A percentile compares a stretch with the other conserved stretches of the same genome.
Conservation (phyloP, 1,140 invertebrate species). For the Drosophila pandora region DNA sequence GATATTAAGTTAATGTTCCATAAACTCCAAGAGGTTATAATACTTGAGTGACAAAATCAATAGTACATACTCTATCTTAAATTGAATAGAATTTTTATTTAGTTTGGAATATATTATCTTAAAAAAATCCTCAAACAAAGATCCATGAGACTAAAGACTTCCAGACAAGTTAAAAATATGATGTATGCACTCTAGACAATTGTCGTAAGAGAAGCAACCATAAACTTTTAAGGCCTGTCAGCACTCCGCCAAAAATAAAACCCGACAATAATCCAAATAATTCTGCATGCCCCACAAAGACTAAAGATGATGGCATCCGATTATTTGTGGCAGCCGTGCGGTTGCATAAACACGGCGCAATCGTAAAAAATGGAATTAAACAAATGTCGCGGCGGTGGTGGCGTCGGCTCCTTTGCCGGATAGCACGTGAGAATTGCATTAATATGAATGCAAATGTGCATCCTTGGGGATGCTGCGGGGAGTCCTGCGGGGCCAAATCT, state of each 20-base stretch:
- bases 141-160: conserved; percentile 7
- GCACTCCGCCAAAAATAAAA: conserved; percentile 63
- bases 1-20: too few relatives aligned
- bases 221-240: conserved; percentile 71
- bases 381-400: conserved; percentile 58
- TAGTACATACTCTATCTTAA: too few relatives aligned
- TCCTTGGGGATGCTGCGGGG: not conserved
- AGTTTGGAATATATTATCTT: not conserved
- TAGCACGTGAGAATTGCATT: conserved; percentile 83
- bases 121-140: conserved; percentile 17
- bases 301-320: conserved; percentile 70
- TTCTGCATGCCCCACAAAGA: conserved; percentile 35
- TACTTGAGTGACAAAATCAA: too few relatives aligned
- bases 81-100: not conserved
- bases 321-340: conserved; percentile 63
- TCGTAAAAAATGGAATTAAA: conserved; percentile 78
- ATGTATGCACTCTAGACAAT: conserved; percentile 33
- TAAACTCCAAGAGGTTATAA: too few relatives aligned
- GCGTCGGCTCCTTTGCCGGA: conserved; percentile 25
- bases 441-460: conserved; percentile 76
- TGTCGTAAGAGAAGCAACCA: conserved; percentile 19
- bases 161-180: conserved; percentile 5
- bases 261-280: conserved; percentile 70
- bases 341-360: conserved; percentile 76
- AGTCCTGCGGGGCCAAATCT: conserved; percentile 41